Conservation (phyloP, 1,140 invertebrate species). For the Holotrichia oblita region DNA sequence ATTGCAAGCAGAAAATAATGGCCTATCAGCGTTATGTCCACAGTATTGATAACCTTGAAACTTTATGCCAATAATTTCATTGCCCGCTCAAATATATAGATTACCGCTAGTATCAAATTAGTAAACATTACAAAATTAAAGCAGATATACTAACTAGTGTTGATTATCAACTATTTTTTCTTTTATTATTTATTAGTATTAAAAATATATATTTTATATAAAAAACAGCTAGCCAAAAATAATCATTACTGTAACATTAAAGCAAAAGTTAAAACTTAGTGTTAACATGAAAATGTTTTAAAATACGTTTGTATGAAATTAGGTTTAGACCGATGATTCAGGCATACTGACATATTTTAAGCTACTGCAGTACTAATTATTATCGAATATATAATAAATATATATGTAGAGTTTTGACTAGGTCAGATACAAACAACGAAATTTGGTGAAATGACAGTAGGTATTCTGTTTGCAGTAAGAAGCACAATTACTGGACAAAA, state of each 20-base stretch:
- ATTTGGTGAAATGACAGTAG: slow-evolving; percentile 11
- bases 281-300: not conserved
- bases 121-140: too few relatives aligned
- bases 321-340: not conserved
- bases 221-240: too few relatives aligned
- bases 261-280: not conserved
- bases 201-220: too few relatives aligned
- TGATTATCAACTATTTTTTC: too few relatives aligned
- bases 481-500: not conserved
- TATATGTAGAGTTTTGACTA: not conserved
- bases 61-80: not conserved
- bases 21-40: too few relatives aligned
- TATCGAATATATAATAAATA: not conserved
- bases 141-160: too few relatives aligned
- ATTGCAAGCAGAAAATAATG: too few relatives aligned
- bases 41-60: not conserved
- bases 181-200: too few relatives aligned
- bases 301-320: not conserved
- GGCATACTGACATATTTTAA: not conserved
- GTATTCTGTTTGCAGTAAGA: not conserved
- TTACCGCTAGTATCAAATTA: too few relatives aligned
- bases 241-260: too few relatives aligned
- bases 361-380: not conserved
- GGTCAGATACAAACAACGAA: not conserved
- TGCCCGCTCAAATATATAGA: not conserved